Evolutionary conservation across 2,888 invertebrate genomes (phyloP), one percentile per base, ranked within the genome.

Genomic region (Rhyacophila evoluta): DNA sequence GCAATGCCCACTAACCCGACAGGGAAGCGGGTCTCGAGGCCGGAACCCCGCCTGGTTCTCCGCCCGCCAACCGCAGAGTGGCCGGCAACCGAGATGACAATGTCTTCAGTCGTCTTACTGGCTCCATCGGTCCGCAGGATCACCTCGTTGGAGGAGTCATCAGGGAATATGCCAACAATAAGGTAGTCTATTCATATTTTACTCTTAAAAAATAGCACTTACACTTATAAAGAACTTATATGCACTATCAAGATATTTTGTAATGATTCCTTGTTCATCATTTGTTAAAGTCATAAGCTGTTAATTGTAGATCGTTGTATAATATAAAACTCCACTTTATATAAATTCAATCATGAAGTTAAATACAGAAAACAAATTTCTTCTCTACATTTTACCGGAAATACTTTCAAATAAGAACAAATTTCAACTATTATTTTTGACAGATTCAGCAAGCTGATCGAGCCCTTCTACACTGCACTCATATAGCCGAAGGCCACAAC

Each of bases 401-500:
- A n/a, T n/a, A n/a, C n/a, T n/a, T n/a, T n/a, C n/a, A n/a, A n/a
- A n/a, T 2, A 6, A 11, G 67, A 2, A 67, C 10, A 11, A 8
- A 19, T 27, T 27, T 2, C 15, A 0, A 19, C 2, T 4, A 2
- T 15, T 71, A 41, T 37, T 72, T 28, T 36, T 70, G 1, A 38
- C 68, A 79, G 79, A 74, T 38, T 68, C 74, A 80, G 67, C 71
- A 73, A 41, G 71, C 75, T 1, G 88, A 89, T 8, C 88, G 89
- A 83, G 89, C 91, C 78, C 92, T 93, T 84, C 87, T 96, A 78
- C 92, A 93, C 81, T 95, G 95, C 85, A 94, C 95, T 27, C 94
- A 95, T 85, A 92, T 94, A 75, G 95, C 96, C 6, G 94, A 95
- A 85, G 97, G 97, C 0, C 97, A 97, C 86, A 93, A 93, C 74